These are phyloP conservation scores for Manis javanica DNA, from an alignment of 2,797 vertebrate genomes.

Conservation along the genomic window DNA sequence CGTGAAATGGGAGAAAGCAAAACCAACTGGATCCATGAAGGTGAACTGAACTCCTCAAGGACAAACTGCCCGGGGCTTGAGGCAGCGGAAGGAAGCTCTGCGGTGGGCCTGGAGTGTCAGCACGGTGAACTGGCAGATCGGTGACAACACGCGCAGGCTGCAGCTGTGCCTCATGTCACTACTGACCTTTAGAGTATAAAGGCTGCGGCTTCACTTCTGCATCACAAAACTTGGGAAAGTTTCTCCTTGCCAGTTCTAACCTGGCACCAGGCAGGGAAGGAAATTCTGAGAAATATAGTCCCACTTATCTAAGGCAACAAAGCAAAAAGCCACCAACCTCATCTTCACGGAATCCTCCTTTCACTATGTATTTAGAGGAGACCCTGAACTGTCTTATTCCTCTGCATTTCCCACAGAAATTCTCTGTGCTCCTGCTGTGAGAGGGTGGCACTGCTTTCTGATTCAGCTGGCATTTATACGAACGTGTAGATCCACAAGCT, in stretches of 20 bases:
- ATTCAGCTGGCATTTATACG: not conserved
- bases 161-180: not conserved
- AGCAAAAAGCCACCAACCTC: not conserved
- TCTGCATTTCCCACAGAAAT: not conserved
- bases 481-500: not conserved
- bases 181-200: not conserved
- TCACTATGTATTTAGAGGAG: not conserved
- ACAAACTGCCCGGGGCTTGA: not conserved
- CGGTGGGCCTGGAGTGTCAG: accelerated
- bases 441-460: not conserved
- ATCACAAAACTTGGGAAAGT: not conserved
- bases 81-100: not conserved
- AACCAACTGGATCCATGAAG: not conserved
- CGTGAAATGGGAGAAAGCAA: not conserved
- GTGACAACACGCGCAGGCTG: not conserved
- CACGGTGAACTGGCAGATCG: not conserved
- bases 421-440: not conserved
- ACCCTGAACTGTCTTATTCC: too few species aligned
- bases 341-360: not conserved
- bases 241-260: not conserved
- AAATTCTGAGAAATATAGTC: not conserved
- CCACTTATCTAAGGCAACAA: not conserved
- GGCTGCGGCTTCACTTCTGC: not conserved
- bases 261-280: not conserved
- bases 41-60: not conserved